Percentiles rank a stretch among this genome's conserved stretches.
phyloP scores from a whole-genome alignment of 2,797 vertebrate species.

The Glossophaga mutica region DNA sequence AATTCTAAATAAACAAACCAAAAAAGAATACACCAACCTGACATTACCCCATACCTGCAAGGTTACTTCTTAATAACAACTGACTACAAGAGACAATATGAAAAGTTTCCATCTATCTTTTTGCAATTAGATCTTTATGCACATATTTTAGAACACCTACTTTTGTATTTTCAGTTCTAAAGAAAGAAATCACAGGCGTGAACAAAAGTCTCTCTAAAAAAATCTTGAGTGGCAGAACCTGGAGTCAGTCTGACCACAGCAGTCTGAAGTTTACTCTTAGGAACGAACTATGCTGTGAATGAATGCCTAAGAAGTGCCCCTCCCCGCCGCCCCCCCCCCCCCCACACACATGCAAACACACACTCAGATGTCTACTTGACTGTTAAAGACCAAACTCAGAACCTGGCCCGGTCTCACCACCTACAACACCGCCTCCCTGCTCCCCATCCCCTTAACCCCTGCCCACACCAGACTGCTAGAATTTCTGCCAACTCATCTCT shows the following conservation, averaged over 20 bases:
- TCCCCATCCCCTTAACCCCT: not conserved
- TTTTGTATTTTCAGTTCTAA: constrained; percentile 6
- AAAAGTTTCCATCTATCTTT: not conserved
- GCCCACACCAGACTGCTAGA: not conserved
- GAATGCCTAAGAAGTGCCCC: not conserved
- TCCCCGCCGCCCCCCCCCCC: too few species aligned
- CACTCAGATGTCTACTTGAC: not conserved
- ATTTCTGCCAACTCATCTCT: not conserved
- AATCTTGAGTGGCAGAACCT: not conserved
- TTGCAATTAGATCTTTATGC: not conserved
- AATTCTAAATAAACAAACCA: constrained; percentile 9
- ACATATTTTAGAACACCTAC: not conserved
- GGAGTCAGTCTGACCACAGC: not conserved
- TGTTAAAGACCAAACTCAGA: not conserved
- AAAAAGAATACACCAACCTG: not conserved
- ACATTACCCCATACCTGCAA: not conserved
- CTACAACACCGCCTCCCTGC: not conserved
- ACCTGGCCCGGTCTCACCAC: not conserved
- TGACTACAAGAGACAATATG: not conserved
- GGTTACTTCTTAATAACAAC: constrained; percentile 39
- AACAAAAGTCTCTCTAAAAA: not conserved
- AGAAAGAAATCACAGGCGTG: not conserved
- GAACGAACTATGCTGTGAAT: not conserved
- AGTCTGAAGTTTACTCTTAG: not conserved
- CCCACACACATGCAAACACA: not conserved